Evolutionary conservation across 2,888 invertebrate genomes (phyloP), one percentile per base, ranked within the genome.

Genomic region (Archips crataeganus): DNA sequence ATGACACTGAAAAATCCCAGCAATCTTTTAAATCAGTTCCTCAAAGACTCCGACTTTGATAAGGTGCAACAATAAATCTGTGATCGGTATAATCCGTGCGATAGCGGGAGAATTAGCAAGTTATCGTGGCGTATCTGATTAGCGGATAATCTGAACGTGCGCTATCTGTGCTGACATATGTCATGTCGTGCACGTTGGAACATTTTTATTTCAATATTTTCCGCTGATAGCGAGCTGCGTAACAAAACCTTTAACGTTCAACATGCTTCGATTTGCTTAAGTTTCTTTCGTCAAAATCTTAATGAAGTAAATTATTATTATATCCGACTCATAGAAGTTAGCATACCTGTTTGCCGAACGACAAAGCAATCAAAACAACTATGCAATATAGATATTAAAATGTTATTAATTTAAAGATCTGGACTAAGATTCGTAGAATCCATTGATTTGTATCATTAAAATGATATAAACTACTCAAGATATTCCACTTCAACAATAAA

Each of bases 1-100:
- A 61, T 65, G 32, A 70, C 51, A 54, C 13, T 70, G 32, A 64
- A 74, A 73, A 65, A 65, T 65, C 68, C 59, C 0, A 32, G 36
- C 60, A 65, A 69, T 64, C 59, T 51, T 32, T 60, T 57, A 2
- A 65, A 70, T 61, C 54, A 60, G 36, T 42, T 36, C 39, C 64
- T 84, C 85, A 85, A 87, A 84, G 79, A 83, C 84, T 84, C 90
- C 90, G 90, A 84, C 88, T 79, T 77, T 84, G 90, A 90, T 91
- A 89, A 69, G 13, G 77, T 51, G 68, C 82, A 85, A 86, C 79
- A 85, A 87, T 86, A 91, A 93, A 93, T 93, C 93, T 90, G 87
- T 86, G 79, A 87, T 88, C 87, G 78, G 78, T 78, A 81, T 90
- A 90, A 90, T 90, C 87, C 87, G 77, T 81, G 79, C 81, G 88